Evolutionary conservation across 2,113 vertebrate genomes (phyloP).

Genomic region (Nymphicus hollandicus): DNA sequence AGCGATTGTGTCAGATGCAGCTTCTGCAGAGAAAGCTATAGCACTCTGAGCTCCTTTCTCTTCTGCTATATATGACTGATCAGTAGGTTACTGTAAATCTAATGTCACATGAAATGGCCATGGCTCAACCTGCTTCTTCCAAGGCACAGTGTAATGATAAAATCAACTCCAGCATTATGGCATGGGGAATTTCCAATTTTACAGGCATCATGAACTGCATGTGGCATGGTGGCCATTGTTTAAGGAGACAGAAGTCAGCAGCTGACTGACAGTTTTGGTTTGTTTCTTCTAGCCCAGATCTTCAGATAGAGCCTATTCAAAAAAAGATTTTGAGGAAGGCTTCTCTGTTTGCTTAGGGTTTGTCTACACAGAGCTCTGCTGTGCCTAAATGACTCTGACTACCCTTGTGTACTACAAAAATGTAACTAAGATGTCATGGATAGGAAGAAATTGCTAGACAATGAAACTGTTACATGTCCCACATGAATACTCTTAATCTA

Average conservation of each 20-base stretch:
- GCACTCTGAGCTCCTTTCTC: background rate
- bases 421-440: background rate
- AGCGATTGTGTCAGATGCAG: background rate
- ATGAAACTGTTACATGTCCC: background rate
- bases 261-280: background rate
- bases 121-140: background rate
- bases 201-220: accelerated
- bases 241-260: background rate
- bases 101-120: background rate
- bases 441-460: background rate
- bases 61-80: background rate
- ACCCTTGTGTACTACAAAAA: background rate
- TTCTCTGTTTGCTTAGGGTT: background rate
- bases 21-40: background rate
- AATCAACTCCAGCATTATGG: no score
- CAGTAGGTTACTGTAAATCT: background rate
- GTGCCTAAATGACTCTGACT: background rate
- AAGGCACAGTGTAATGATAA: background rate
- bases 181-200: background rate
- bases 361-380: background rate
- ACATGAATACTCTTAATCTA: background rate
- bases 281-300: background rate
- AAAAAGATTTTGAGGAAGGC: background rate
- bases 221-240: background rate
- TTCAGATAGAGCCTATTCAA: background rate